Conservation (phyloP, 2,888 invertebrate species). For the Oscheius sp. region DNA sequence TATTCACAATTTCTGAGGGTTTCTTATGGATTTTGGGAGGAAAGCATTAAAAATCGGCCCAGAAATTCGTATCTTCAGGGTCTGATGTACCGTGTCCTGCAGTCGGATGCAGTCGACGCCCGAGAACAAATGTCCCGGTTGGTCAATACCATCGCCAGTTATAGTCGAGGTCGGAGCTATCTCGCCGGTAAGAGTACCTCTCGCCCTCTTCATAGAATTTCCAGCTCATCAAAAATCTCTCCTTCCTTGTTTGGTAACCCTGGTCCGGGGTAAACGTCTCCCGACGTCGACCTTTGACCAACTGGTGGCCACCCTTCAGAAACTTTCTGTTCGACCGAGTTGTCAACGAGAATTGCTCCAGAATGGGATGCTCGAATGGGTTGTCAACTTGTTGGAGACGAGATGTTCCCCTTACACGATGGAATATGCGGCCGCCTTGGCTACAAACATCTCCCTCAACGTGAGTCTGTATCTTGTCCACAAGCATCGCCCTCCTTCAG, state of each 20-base stretch:
- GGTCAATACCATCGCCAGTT: conserved; percentile 55
- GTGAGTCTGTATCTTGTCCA: conserved; percentile 21
- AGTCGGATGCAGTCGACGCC: conserved; percentile 57
- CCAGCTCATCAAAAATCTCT: conserved; percentile 49
- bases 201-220: not conserved
- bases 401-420: conserved; percentile 53
- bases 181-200: conserved; percentile 39
- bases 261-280: conserved; percentile 48
- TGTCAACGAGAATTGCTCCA: conserved; percentile 50
- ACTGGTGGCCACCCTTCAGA: conserved; percentile 50
- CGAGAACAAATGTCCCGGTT: conserved; percentile 56
- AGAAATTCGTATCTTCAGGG: conserved; percentile 37
- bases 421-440: conserved; percentile 51
- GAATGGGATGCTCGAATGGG: conserved; percentile 55
- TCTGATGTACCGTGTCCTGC: conserved; percentile 46
- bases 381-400: conserved; percentile 49
- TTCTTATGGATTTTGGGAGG: too few relatives aligned
- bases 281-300: conserved; percentile 56
- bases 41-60: too few relatives aligned
- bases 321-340: conserved; percentile 45
- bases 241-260: conserved; percentile 47
- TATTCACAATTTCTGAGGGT: not conserved
- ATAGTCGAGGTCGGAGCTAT: conserved; percentile 44
- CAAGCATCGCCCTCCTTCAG: conserved; percentile 35
- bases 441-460: conserved; percentile 51